A percentile compares a stretch with the other conserved stretches of the same genome.
These are phyloP conservation scores for Tamandua tetradactyla DNA, from an alignment of 2,797 vertebrate genomes.

Conservation along the genomic window DNA sequence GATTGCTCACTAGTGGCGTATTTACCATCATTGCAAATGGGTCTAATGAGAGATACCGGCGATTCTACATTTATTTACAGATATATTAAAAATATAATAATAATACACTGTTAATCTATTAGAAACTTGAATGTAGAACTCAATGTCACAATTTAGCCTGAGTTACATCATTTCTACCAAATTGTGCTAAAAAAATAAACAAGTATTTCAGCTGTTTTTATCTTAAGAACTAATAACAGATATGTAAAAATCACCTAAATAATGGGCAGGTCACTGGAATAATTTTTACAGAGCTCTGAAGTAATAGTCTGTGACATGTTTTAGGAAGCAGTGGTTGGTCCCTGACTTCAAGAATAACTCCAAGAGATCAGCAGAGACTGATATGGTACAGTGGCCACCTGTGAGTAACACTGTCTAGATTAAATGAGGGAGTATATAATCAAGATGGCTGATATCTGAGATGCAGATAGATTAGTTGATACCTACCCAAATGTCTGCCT, in stretches of 20 bases:
- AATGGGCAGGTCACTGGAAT: not conserved
- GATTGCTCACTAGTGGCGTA: slow-evolving; percentile 46
- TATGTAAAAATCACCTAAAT: slow-evolving; percentile 36
- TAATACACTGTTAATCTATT: not conserved
- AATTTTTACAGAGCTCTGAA: slow-evolving; percentile 40
- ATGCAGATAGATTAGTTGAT: not conserved
- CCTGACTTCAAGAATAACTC: not conserved
- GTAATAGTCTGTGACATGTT: slow-evolving; percentile 18
- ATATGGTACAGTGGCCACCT: not conserved
- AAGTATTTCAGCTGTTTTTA: slow-evolving; percentile 50
- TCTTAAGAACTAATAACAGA: slow-evolving; percentile 34
- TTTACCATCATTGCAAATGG: not conserved
- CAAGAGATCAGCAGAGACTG: not conserved
- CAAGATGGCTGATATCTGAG: not conserved
- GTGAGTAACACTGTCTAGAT: not conserved
- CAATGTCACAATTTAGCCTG: not conserved
- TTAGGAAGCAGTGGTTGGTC: slow-evolving; percentile 27
- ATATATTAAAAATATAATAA: too few species aligned
- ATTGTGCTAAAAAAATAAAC: slow-evolving; percentile 16
- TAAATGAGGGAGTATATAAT: not conserved
- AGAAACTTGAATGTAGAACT: slow-evolving; percentile 42
- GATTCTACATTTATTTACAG: not conserved
- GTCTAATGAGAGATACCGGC: not conserved
- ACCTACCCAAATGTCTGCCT: slow-evolving; percentile 98
- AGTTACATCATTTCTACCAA: slow-evolving; percentile 47